A percentile compares a stretch with the other conserved stretches of the same genome.
Conservation (phyloP, 2,888 invertebrate genomes). For the Hololepta plana region DNA sequence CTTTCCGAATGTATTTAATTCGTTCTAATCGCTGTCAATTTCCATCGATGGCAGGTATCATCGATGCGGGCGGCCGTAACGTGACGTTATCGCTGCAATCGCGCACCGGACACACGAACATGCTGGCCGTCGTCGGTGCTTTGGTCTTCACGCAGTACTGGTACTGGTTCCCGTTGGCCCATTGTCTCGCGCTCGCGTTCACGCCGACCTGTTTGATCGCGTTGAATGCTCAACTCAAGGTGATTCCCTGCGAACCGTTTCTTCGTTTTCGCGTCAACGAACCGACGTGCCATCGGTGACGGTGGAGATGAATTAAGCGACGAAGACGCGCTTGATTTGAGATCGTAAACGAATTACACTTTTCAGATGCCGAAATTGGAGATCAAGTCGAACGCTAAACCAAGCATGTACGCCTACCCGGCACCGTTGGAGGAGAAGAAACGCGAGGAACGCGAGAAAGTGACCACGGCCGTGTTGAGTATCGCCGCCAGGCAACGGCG, state of each 20-base stretch:
- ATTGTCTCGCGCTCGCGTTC: slow-evolving; percentile 89
- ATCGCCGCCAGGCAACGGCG: slow-evolving; percentile 87
- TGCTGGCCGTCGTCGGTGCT: slow-evolving; percentile 93
- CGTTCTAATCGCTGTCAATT: neutral
- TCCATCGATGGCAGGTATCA: slow-evolving; percentile 31
- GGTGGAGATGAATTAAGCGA: too few species aligned
- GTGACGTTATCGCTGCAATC: slow-evolving; percentile 91
- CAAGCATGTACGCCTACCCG: slow-evolving; percentile 91
- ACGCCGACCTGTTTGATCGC: slow-evolving; percentile 92
- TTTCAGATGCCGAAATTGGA: too few species aligned
- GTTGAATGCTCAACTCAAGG: slow-evolving; percentile 73
- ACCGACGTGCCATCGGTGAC: too few species aligned
- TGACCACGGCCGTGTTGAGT: slow-evolving; percentile 92
- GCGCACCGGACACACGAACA: slow-evolving; percentile 91
- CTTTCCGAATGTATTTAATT: neutral
- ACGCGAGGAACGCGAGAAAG: slow-evolving; percentile 92
- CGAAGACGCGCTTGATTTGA: too few species aligned
- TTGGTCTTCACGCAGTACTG: slow-evolving; percentile 97
- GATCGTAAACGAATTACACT: too few species aligned
- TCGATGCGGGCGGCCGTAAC: slow-evolving; percentile 82
- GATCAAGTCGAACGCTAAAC: slow-evolving; percentile 70
- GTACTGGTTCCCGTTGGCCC: slow-evolving; percentile 99
- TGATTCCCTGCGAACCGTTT: too few species aligned
- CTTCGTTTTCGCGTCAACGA: too few species aligned
- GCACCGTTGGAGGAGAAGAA: slow-evolving; percentile 96